Evolutionary conservation across 2,113 vertebrate genomes (phyloP), one percentile per base, ranked within the genome.

Genomic region (Melospiza georgiana): DNA sequence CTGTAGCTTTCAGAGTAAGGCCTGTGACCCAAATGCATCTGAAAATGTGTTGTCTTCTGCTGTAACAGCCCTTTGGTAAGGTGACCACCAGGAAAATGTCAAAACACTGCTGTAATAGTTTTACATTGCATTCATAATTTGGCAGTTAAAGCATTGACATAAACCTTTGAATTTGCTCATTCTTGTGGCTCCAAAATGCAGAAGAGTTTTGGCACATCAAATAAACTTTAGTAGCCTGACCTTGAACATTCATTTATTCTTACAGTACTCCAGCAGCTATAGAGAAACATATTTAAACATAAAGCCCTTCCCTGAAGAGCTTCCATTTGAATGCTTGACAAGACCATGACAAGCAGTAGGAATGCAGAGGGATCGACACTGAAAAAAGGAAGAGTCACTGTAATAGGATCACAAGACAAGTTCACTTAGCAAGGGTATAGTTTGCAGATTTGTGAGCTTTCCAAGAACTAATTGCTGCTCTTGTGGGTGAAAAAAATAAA

Each of bases 231-330:
- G 52, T 19, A 90, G 61, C n/a, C 46, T 67, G 82, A 90, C 43
- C 72, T 90, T 84, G 72, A 90, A 55, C 23, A 33, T 65, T 78
- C 79, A 86, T 84, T 94, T 90, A 86, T 92, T 84, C 61, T 77
- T 91, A 63, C 39, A 61, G 51, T 39, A 75, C 33, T 84, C 6
- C 48, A 95, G 35, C 49, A 93, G 65, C 61, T 78, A 59, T 51
- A 92, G 61, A 86, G 83, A 92, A 96, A 94, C 46, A 79, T 79
- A 88, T 33, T 93, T 87, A 93, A 96, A 92, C 68, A 88, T 81
- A 81, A 90, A 95, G 65, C 57, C 68, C 66, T 90, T 92, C 85
- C 41, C 76, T 0, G 0, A 95, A 90, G 92, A 86, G 57, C 41
- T 90, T 77, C 55, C 21, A 85, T 78, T 74, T 87, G 88, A 93